phyloP scores from a whole-genome alignment of 2,888 invertebrate species.

The Drosophila kuntzei region DNA sequence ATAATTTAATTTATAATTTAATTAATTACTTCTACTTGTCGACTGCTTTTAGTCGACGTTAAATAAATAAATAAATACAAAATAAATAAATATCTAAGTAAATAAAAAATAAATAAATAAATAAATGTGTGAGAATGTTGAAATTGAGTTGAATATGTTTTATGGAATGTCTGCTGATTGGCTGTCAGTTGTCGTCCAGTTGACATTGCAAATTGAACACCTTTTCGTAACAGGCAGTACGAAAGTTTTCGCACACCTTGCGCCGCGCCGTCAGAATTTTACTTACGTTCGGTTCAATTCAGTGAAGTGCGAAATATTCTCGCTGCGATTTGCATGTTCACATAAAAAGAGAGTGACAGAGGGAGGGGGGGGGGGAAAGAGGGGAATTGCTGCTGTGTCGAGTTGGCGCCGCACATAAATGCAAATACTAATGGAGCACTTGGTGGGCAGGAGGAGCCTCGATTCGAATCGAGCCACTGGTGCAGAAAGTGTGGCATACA shows the following conservation, averaged over 20 bases:
- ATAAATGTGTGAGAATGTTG: too few relatives aligned
- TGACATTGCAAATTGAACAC: slow-evolving; percentile 48
- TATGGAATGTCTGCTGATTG: slow-evolving; percentile 10
- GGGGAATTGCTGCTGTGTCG: not conserved
- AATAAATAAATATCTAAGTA: too few relatives aligned
- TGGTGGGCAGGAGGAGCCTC: slow-evolving; percentile 12
- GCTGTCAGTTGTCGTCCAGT: slow-evolving; percentile 25
- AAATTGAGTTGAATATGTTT: not conserved
- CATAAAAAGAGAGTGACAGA: slow-evolving; percentile 38
- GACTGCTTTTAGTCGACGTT: too few relatives aligned
- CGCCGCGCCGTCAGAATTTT: slow-evolving; percentile 24
- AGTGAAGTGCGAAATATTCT: slow-evolving; percentile 79
- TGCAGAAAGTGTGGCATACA: slow-evolving; percentile 74
- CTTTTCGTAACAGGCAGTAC: slow-evolving; percentile 22
- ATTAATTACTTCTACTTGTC: too few relatives aligned
- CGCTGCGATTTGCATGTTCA: slow-evolving; percentile 73
- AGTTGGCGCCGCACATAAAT: slow-evolving; percentile 68
- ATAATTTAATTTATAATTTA: too few relatives aligned
- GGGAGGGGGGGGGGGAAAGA: not conserved
- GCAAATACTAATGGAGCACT: slow-evolving; percentile 67
- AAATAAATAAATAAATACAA: too few relatives aligned
- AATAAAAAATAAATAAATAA: too few relatives aligned
- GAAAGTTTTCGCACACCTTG: slow-evolving; percentile 30
- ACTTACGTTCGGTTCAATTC: slow-evolving; percentile 43
- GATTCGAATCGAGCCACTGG: slow-evolving; percentile 33